Conservation (phyloP, 2,113 vertebrate species). For the Glaucidium brasilianum region DNA sequence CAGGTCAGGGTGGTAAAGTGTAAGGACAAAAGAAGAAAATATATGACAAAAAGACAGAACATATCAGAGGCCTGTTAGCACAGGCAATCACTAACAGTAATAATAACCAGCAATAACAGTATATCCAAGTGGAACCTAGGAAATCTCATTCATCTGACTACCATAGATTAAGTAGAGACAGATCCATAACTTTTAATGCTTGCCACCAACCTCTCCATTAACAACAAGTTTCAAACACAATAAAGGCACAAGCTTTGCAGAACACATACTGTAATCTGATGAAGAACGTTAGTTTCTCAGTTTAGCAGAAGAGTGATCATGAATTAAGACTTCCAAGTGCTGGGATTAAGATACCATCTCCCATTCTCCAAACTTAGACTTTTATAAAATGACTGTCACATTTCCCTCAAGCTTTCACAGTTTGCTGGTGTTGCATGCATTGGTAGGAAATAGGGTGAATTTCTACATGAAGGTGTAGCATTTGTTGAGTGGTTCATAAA, state of each 20-base stretch:
- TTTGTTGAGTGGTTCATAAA: not conserved
- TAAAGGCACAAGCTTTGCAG: not conserved
- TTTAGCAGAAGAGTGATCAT: not conserved
- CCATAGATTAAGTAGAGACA: not conserved
- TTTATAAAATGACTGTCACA: not conserved
- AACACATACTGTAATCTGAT: not conserved
- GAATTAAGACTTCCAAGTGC: not conserved
- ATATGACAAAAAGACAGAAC: not conserved
- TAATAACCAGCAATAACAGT: not conserved
- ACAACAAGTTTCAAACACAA: not conserved
- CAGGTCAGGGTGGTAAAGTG: not conserved
- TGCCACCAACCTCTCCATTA: not conserved
- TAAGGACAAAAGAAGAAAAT: not conserved
- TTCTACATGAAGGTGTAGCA: not conserved
- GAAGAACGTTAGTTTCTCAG: not conserved
- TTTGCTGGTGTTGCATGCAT: not conserved
- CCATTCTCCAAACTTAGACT: not conserved
- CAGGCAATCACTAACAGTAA: not conserved
- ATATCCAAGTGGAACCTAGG: not conserved
- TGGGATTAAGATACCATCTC: not conserved
- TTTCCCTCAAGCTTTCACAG: not conserved
- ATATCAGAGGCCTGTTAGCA: not conserved
- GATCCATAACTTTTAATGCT: not conserved
- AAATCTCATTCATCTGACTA: not conserved
- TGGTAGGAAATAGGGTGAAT: not conserved